Evolutionary conservation across 2,888 invertebrate genomes (phyloP), one percentile per base, ranked within the genome.

Genomic region (Cantharis rufa): DNA sequence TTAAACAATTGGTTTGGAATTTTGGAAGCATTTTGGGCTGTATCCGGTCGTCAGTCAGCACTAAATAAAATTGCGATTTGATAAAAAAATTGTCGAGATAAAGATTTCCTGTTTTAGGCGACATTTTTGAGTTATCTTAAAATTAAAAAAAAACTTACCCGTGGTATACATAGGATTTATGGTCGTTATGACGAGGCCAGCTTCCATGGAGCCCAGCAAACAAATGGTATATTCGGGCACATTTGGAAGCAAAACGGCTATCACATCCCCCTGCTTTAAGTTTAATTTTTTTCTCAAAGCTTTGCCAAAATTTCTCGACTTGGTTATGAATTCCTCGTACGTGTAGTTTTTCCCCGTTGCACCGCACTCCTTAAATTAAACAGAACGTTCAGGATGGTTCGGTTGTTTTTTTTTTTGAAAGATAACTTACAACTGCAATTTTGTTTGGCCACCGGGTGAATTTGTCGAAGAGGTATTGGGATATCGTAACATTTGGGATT

Each of bases 231-330:
- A 94, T 86, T 96, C 96, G 0, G 95, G 95, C 21, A 92, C 83
- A 85, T 96, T 96, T 0, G 95, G 94, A 74, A 95, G 84, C 83
- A 94, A 91, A 7, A 96, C 82, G 0, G 93, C 93, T 0, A 95
- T 86, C 0, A 93, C 90, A 83, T 95, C 94, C 0, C 93, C 92
- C 79, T 91, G 90, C 72, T 87, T 87, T 13, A 95, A 86, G 76
- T 93, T 92, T 71, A 94, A 90, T 84, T 93, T 92, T 21, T 89
- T 90, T 70, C 93, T 90, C 72, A 95, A 74, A 4, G 84, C 82
- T 78, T 83, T 85, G 62, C 83, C 82, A 7, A 95, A 91, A 70
- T 92, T 91, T 71, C 90, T 90, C n/a, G 92, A 90, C 27, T 91
- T 88, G 79, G 91, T 91, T 78, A 93, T 90, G 0, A 93, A 86